A percentile compares a stretch with the other conserved stretches of the same genome.
Evolutionary conservation across 2,888 invertebrate species (phyloP).

Genomic region (Sycophila texana): DNA sequence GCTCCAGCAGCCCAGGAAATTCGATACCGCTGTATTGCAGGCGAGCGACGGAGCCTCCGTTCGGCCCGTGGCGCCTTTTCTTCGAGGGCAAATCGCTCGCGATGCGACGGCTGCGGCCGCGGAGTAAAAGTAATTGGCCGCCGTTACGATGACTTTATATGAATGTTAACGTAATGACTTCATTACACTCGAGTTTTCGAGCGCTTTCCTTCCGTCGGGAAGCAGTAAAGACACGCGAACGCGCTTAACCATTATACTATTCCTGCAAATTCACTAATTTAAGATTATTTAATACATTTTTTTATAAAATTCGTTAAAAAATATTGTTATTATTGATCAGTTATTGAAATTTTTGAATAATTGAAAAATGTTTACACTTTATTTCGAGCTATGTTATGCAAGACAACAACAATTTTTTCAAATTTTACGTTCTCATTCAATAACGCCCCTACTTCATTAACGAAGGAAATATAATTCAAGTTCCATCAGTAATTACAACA

Average conservation of each 20-base stretch:
- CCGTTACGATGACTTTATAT: slow-evolving; percentile 36
- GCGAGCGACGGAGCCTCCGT: slow-evolving; percentile 21
- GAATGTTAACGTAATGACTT: slow-evolving; percentile 47
- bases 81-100: slow-evolving; percentile 13
- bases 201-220: not conserved
- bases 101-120: not conserved
- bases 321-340: no score
- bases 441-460: no score
- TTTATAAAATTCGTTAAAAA: not conserved
- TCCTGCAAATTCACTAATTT: not conserved
- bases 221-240: no score
- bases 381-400: no score
- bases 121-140: slow-evolving; percentile 42
- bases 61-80: slow-evolving; percentile 2
- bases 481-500: no score
- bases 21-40: slow-evolving; percentile 39
- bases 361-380: no score
- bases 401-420: no score
- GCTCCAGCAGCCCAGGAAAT: slow-evolving; percentile 34
- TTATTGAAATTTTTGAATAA: no score
- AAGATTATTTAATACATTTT: not conserved
- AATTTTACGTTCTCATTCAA: no score
- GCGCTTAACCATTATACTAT: no score
- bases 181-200: slow-evolving; percentile 21
- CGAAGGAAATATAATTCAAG: no score